Percentiles rank a stretch among this genome's conserved stretches.
These are phyloP conservation scores for Hypotaenidia okinawae DNA, from an alignment of 2,797 vertebrate species.

Conservation along the genomic window DNA sequence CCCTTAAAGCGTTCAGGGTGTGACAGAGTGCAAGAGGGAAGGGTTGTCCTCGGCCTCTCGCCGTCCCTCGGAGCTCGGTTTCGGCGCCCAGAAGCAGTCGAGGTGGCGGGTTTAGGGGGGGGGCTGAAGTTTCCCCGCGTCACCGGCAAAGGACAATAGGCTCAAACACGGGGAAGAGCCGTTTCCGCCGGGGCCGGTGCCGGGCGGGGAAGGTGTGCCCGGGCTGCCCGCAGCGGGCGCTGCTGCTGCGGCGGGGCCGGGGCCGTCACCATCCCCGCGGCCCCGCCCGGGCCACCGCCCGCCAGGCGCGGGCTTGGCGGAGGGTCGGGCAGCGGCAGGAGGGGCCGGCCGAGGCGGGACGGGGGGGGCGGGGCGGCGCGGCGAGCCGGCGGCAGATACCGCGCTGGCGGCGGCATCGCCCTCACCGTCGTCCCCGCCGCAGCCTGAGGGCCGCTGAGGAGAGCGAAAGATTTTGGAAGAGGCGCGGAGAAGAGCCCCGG, in stretches of 20 bases:
- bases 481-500: not conserved
- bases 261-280: not conserved
- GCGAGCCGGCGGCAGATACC: not conserved
- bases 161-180: not conserved
- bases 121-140: not conserved
- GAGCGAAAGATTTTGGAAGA: not conserved
- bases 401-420: constrained; percentile 27
- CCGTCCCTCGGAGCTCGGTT: not conserved
- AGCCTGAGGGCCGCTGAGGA: not conserved
- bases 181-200: too few relatives aligned
- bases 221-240: constrained; percentile 66
- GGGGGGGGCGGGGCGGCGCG: constrained; percentile 64
- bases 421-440: not conserved
- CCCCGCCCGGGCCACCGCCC: not conserved
- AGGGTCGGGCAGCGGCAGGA: not conserved
- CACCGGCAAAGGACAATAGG: not conserved
- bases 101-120: not conserved
- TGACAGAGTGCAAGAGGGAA: accelerated
- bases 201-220: not conserved
- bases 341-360: constrained; percentile 27
- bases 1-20: not conserved
- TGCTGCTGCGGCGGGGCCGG: not conserved
- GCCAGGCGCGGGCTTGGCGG: not conserved
- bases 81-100: not conserved
- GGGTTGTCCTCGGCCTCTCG: not conserved